phyloP scores from a whole-genome alignment of 92 coral and sea anemone genomes.

The Heliopora coerulea region DNA sequence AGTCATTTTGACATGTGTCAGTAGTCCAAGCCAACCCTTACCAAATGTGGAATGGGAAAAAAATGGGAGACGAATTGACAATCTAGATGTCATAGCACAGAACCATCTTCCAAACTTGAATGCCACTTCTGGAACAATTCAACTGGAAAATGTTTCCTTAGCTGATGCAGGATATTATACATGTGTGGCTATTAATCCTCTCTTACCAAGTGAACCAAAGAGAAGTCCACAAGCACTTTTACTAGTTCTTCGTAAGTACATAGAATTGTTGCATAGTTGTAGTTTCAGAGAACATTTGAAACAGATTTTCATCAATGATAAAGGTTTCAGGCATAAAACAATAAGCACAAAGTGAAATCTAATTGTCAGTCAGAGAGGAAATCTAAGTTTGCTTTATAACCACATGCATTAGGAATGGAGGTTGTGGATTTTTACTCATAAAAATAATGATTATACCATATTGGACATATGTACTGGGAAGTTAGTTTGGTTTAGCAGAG shows the following conservation, averaged over 20 bases:
- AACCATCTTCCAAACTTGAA: conserved; percentile 35
- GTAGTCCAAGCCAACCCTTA: conserved; percentile 69
- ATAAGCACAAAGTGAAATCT: too few species aligned
- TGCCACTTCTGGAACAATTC: conserved; percentile 73
- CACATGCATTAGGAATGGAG: too few species aligned
- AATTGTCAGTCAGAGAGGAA: too few species aligned
- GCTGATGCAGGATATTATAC: conserved; percentile 79
- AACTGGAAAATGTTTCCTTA: conserved; percentile 61
- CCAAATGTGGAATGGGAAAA: conserved; percentile 84
- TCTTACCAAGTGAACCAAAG: conserved; percentile 54
- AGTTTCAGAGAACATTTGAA: too few species aligned
- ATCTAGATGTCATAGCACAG: conserved; percentile 21
- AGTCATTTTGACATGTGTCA: conserved; percentile 67
- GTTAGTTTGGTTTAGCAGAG: too few species aligned
- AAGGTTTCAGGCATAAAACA: too few species aligned
- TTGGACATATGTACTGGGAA: too few species aligned
- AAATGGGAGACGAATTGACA: conserved; percentile 59
- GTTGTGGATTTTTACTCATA: too few species aligned
- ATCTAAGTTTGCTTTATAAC: too few species aligned
- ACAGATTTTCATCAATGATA: too few species aligned
- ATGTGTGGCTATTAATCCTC: conserved; percentile 89
- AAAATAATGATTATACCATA: too few species aligned
- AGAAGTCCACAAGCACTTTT: conserved; percentile 66
- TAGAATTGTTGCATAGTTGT: background rate
- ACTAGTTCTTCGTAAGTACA: conserved; percentile 77